phyloP scores from a whole-genome alignment of 2,888 invertebrate species.

The Hipparchia sbordonii region DNA sequence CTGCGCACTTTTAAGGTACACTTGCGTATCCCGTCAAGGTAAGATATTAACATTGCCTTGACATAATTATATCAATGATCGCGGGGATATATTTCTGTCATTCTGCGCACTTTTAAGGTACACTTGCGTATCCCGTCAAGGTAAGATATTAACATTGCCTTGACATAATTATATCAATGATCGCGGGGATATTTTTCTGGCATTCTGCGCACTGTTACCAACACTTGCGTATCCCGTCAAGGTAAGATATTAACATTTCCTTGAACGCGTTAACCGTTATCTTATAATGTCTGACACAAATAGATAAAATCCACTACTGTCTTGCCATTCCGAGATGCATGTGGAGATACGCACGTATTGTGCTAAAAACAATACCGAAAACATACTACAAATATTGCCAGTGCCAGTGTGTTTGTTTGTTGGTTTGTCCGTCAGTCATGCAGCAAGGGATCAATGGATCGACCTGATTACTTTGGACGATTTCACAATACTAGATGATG shows the following conservation, averaged over 20 bases:
- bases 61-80: neutral
- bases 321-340: neutral
- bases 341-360: neutral
- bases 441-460: too few species aligned
- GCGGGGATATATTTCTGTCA: neutral
- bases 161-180: neutral
- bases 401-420: too few species aligned
- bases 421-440: too few species aligned
- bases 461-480: too few species aligned
- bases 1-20: neutral
- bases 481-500: too few species aligned
- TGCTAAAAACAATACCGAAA: neutral
- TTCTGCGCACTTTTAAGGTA: neutral
- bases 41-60: neutral
- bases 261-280: neutral
- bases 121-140: neutral
- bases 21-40: neutral
- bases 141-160: neutral
- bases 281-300: neutral
- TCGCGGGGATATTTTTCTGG: neutral
- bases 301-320: neutral
- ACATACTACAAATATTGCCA: too few species aligned
- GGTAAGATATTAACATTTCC: neutral
- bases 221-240: neutral
- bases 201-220: neutral